A percentile compares a stretch with the other conserved stretches of the same genome.
Evolutionary conservation across 2,797 vertebrate genomes (phyloP).

Genomic region (Chromis chromis): DNA sequence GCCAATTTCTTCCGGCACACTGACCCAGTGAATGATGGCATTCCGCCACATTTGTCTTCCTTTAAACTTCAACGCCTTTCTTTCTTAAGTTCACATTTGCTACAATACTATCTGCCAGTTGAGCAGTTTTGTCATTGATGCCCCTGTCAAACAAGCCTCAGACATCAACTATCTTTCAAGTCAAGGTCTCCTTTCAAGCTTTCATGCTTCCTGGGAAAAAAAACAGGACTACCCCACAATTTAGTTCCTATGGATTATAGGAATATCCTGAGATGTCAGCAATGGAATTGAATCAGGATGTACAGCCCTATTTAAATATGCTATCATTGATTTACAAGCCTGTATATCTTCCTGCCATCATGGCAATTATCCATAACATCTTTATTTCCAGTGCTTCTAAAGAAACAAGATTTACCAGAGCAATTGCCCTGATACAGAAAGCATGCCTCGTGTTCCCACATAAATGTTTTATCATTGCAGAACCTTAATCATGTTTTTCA

Average conservation of each 20-base stretch:
- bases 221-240: constrained; percentile 17
- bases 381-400: constrained; percentile 28
- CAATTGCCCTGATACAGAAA: background rate
- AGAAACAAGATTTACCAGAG: constrained; percentile 1
- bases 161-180: constrained; percentile 31
- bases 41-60: constrained; percentile 41
- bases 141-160: constrained; percentile 16
- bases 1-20: constrained; percentile 18
- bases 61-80: constrained; percentile 18
- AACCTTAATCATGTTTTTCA: background rate
- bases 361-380: constrained; percentile 35
- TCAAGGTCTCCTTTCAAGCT: constrained; percentile 48
- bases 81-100: constrained; percentile 30
- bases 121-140: constrained; percentile 44
- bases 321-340: constrained; percentile 30
- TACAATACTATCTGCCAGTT: constrained; percentile 40
- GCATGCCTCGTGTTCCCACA: background rate
- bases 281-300: constrained; percentile 25
- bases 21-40: constrained; percentile 17
- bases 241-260: constrained; percentile 19
- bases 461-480: constrained; percentile 3
- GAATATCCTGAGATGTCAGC: constrained; percentile 22
- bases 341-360: constrained; percentile 28
- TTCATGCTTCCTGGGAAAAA: constrained; percentile 14
- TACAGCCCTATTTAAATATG: constrained; percentile 25